Conservation (phyloP, 2,888 invertebrate genomes). For the Oscheius sp. region DNA sequence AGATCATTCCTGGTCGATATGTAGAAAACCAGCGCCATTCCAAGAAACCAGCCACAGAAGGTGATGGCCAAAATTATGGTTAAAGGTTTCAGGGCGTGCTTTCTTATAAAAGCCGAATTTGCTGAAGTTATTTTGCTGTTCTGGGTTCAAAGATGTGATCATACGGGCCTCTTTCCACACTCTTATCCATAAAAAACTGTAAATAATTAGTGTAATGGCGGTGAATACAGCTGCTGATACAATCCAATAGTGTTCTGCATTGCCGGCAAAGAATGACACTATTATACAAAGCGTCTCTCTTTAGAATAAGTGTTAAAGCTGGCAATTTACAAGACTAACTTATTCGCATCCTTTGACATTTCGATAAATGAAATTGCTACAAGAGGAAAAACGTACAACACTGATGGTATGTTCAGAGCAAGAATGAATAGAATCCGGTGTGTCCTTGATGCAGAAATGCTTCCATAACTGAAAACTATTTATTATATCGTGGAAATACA, state of each 20-base stretch:
- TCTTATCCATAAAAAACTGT: not conserved
- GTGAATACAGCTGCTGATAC: not conserved
- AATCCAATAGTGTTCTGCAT: conserved; percentile 7
- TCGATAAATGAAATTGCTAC: not conserved
- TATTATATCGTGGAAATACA: not conserved
- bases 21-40: not conserved
- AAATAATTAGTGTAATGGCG: not conserved
- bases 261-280: conserved; percentile 2
- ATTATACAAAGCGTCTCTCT: conserved; percentile 15
- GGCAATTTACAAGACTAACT: too few species aligned
- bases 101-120: not conserved
- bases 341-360: not conserved
- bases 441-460: not conserved
- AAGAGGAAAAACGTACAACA: not conserved
- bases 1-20: not conserved
- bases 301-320: too few species aligned
- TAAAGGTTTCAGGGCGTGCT: not conserved
- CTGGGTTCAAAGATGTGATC: not conserved
- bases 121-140: not conserved
- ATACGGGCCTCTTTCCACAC: not conserved
- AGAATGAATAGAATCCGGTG: not conserved
- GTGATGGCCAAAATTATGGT: not conserved
- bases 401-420: not conserved
- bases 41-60: conserved; percentile 14
- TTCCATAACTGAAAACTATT: not conserved